A percentile compares a stretch with the other conserved stretches of the same genome.
phyloP scores from a whole-genome alignment of 1,140 invertebrate species.

The Pseudomyrmex pallidus region DNA sequence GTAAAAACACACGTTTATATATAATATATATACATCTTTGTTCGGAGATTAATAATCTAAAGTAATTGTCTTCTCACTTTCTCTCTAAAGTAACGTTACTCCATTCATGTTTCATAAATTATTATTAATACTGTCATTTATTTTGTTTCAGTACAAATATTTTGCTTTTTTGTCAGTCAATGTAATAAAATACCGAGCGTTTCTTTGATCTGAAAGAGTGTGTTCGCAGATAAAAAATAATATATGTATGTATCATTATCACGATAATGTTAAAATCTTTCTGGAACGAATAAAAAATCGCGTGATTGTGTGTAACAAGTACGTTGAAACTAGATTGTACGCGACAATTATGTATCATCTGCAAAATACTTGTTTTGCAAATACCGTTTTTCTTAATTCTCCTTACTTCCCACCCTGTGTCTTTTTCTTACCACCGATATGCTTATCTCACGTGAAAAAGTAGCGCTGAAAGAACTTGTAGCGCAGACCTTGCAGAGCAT shows the following conservation, averaged over 20 bases:
- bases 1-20: constrained; percentile 2
- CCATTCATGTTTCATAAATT: constrained; percentile 3
- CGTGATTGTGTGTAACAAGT: constrained; percentile 35
- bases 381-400: too few relatives aligned
- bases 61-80: constrained; percentile 6
- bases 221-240: constrained; percentile 2
- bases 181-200: constrained; percentile 28
- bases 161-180: constrained; percentile 1
- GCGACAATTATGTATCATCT: too few relatives aligned
- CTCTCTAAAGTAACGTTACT: too few relatives aligned
- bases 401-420: too few relatives aligned
- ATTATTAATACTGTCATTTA: constrained; percentile 40
- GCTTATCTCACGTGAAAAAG: constrained; percentile 53
- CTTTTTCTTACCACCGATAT: constrained; percentile 26
- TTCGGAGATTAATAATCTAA: neutral
- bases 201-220: neutral
- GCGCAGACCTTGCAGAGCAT: constrained; percentile 50
- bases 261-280: neutral
- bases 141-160: constrained; percentile 27
- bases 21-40: neutral
- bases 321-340: neutral
- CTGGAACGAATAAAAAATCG: constrained; percentile 21
- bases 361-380: too few relatives aligned
- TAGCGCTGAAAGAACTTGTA: constrained; percentile 67
- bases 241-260: constrained; percentile 1